Evolutionary conservation across 2,888 invertebrate genomes (phyloP), one percentile per base, ranked within the genome.

Genomic region (Prosapia bicincta): DNA sequence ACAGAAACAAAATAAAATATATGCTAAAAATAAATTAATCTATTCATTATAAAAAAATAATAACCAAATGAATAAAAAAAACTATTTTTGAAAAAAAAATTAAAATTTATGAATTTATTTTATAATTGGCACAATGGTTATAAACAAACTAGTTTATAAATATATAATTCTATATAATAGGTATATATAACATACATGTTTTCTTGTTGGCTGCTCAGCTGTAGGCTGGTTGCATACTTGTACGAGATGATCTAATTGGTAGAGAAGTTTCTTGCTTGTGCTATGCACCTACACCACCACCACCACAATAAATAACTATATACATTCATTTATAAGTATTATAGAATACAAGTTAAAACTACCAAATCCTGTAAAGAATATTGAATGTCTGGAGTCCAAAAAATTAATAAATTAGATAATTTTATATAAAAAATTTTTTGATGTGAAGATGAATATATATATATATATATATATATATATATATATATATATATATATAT

Each of bases 221-320:
- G 87, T 86, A 80, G 95, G 94, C 86, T 96, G 96, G 88, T 96
- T 96, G 88, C 96, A 97, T 85, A 97, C 94, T 90, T 97, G 97
- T 83, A 97, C 96, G 86, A 97, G 89, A 86, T 96, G 96, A 87
- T 97, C 97, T 84, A 97, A 89, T 86, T 97, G 97, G 86, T 97
- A 97, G 82, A 97, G 90, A 84, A 97, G 89, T 88, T 97, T 97
- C 89, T 97, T 97, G 88, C 96, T 96, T 82, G 96, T 97, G 83
- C 95, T 96, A 88, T 97, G 97, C 83, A 95, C 94, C 94, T 95
- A 86, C 30, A 30, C 6, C 79, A 84, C 78, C 76, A 78, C 76
- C 78, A 79, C 78, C 72, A 71, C 65, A 66, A 69, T 71, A 74
- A n/a, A 75, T 65, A 72, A 76, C 76, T 38, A 76, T 70, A 38